phyloP scores from a whole-genome alignment of 35 echinoderm and acorn worm species.

The Diadema setosum region DNA sequence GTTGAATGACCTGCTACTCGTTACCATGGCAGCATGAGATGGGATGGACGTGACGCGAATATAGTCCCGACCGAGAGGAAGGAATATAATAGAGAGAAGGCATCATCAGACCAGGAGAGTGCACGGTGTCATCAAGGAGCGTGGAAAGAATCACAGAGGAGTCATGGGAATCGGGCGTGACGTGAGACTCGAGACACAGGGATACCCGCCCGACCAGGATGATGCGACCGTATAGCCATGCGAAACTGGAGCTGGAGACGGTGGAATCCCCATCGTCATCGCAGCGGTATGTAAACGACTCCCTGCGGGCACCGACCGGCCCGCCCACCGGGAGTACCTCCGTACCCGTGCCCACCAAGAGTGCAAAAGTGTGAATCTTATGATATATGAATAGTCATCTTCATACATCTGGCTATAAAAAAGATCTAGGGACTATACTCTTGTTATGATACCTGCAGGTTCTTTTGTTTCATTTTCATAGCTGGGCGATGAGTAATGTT shows the following conservation, averaged over 20 bases:
- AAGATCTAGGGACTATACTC: too few relatives aligned
- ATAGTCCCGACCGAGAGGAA: too few relatives aligned
- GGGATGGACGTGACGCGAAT: too few relatives aligned
- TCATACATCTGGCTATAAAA: too few relatives aligned
- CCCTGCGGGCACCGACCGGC: conserved; percentile 2
- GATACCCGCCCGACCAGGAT: background rate
- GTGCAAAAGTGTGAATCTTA: background rate
- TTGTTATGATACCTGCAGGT: background rate
- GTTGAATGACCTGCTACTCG: background rate
- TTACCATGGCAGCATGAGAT: background rate
- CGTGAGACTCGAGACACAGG: background rate
- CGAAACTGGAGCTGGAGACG: background rate
- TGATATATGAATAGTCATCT: too few relatives aligned
- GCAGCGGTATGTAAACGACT: conserved; percentile 11
- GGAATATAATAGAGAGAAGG: too few relatives aligned
- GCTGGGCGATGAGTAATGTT: conserved; percentile 14
- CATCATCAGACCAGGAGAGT: background rate
- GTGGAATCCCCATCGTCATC: background rate
- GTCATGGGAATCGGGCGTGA: background rate
- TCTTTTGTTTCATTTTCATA: conserved; percentile 9
- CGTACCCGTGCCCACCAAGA: background rate
- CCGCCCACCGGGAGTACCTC: background rate
- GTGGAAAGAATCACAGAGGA: background rate
- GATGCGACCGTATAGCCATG: too few relatives aligned
- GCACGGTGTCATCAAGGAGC: background rate